These are phyloP conservation scores for Arctia plantaginis DNA, from an alignment of 2,888 invertebrate genomes.

Conservation along the genomic window DNA sequence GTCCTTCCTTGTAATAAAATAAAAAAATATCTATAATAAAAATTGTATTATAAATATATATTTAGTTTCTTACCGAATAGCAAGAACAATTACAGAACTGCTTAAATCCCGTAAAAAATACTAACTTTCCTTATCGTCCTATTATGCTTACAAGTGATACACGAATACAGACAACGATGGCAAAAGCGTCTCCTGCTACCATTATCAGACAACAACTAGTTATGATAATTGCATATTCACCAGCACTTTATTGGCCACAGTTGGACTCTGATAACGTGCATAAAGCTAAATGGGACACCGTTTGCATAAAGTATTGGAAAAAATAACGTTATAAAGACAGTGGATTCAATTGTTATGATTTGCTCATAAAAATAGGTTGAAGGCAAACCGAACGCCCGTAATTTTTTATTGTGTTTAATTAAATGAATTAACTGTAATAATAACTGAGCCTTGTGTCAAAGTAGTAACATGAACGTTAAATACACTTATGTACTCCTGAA, in stretches of 20 bases:
- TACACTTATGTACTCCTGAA: too few relatives aligned
- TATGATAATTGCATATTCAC: conserved; percentile 52
- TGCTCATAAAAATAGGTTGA: background rate
- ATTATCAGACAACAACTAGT: conserved; percentile 44
- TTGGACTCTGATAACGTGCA: conserved; percentile 46
- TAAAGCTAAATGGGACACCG: conserved; percentile 47
- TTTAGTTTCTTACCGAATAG: background rate
- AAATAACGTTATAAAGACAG: conserved; percentile 32
- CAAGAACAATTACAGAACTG: too few relatives aligned
- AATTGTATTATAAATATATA: too few relatives aligned
- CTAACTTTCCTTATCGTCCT: background rate
- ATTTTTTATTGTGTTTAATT: too few relatives aligned
- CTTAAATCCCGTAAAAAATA: too few relatives aligned
- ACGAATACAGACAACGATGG: conserved; percentile 26
- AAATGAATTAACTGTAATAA: too few relatives aligned
- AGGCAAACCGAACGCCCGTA: background rate
- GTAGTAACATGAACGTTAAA: too few relatives aligned
- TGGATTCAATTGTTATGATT: conserved; percentile 17
- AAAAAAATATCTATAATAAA: too few relatives aligned
- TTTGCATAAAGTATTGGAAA: conserved; percentile 50
- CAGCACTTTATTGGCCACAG: conserved; percentile 46
- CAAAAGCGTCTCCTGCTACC: conserved; percentile 20
- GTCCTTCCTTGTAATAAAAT: too few relatives aligned
- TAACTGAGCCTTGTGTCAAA: too few relatives aligned
- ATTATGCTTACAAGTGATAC: conserved; percentile 26